Evolutionary conservation across 2,797 vertebrate genomes (phyloP).

Genomic region (Cossypha caffra): DNA sequence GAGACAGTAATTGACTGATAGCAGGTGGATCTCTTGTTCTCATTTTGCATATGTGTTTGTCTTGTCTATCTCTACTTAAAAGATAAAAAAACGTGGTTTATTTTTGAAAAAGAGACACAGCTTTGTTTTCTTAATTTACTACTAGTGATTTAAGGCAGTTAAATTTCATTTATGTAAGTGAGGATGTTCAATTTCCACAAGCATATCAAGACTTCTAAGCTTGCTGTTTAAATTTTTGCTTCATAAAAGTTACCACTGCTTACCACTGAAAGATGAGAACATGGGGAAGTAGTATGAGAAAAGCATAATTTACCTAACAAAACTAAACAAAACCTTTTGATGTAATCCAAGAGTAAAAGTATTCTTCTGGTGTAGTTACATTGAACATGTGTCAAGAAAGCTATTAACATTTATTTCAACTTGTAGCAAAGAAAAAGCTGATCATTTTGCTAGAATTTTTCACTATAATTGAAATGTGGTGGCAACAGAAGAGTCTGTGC

Average conservation of each 20-base stretch:
- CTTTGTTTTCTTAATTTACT: background rate
- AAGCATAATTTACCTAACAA: background rate
- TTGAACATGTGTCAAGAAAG: background rate
- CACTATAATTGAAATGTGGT: background rate
- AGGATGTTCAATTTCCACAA: background rate
- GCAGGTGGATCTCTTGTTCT: background rate
- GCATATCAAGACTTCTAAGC: background rate
- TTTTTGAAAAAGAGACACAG: background rate
- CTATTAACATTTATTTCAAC: background rate
- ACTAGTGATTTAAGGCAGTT: background rate
- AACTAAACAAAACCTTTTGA: background rate
- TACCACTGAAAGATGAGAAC: background rate
- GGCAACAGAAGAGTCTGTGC: background rate
- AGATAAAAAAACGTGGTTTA: background rate
- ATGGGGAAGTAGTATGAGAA: background rate
- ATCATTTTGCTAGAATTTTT: background rate
- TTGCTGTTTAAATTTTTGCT: background rate
- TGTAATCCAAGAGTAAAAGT: background rate
- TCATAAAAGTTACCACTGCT: background rate
- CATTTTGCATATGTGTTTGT: background rate
- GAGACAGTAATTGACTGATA: background rate
- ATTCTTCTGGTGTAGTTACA: background rate
- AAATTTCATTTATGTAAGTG: background rate
- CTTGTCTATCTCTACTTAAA: background rate
- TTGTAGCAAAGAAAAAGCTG: background rate